Conservation (phyloP, 2,797 vertebrate genomes). For the Ceryle rudis region DNA sequence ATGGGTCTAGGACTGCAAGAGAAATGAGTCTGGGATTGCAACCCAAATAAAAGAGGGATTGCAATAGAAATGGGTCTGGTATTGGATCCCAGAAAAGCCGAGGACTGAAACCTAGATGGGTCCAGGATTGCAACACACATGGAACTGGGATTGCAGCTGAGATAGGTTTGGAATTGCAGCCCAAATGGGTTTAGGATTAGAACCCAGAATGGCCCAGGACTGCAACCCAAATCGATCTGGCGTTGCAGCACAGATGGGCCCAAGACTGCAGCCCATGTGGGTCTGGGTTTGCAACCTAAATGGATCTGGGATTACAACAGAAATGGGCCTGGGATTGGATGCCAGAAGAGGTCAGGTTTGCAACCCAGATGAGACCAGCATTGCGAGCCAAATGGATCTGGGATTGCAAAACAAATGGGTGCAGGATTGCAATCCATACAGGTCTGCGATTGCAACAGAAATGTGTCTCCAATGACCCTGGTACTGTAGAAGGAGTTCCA, state of each 20-base stretch:
- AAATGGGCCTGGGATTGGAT: neutral
- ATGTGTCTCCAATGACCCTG: neutral
- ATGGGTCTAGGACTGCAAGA: neutral
- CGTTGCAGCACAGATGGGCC: neutral
- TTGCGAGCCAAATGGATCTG: neutral
- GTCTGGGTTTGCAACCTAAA: neutral
- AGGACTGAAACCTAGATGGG: neutral
- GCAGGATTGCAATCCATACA: neutral
- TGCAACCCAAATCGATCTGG: neutral
- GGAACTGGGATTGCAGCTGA: rapidly evolving
- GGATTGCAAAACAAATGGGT: no score
- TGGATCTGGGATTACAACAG: no score
- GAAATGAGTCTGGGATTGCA: neutral
- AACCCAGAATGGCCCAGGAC: no score
- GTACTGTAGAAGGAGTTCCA: neutral
- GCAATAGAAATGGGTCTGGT: neutral
- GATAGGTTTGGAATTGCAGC: neutral
- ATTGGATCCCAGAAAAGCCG: no score
- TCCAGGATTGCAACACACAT: neutral
- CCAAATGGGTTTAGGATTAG: neutral
- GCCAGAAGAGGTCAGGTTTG: neutral
- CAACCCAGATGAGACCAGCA: neutral
- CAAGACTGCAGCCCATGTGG: rapidly evolving
- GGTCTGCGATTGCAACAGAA: neutral
- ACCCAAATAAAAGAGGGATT: neutral